phyloP scores from a whole-genome alignment of 2,888 invertebrate genomes.

The Galeruca laticollis region DNA sequence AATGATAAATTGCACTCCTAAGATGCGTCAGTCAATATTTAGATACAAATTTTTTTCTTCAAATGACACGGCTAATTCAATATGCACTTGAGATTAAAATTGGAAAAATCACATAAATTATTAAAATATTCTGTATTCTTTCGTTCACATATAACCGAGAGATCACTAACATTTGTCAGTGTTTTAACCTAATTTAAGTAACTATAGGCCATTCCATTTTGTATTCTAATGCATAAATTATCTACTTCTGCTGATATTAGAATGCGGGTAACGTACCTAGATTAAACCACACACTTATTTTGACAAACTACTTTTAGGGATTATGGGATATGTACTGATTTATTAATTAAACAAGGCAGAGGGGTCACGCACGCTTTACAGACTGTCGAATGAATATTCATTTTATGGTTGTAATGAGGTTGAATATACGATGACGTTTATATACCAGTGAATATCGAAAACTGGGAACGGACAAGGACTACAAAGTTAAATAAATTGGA shows the following conservation, averaged over 20 bases:
- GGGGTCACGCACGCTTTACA: conserved; percentile 34
- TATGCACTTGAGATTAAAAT: too few species aligned
- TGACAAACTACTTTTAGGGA: conserved; percentile 37
- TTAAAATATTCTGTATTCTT: not conserved
- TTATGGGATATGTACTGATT: conserved; percentile 37
- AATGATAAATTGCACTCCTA: too few species aligned
- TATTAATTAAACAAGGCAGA: conserved; percentile 36
- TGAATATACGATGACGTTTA: conserved; percentile 36
- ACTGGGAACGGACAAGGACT: not conserved
- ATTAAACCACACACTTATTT: conserved; percentile 37
- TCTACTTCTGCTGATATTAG: conserved; percentile 24
- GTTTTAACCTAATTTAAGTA: conserved; percentile 12
- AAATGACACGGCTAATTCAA: too few species aligned
- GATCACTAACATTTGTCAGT: not conserved
- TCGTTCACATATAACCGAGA: not conserved
- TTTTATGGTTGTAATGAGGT: conserved; percentile 38
- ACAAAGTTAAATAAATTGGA: not conserved
- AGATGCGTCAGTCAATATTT: too few species aligned
- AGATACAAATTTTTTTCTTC: too few species aligned
- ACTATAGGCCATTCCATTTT: conserved; percentile 20
- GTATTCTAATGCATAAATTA: conserved; percentile 27
- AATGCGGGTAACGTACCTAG: conserved; percentile 29
- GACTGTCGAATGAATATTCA: conserved; percentile 37
- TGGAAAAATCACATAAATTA: too few species aligned
- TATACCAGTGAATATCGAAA: conserved; percentile 22